phyloP scores from a whole-genome alignment of 2,888 invertebrate species.

The Meloe dianella region DNA sequence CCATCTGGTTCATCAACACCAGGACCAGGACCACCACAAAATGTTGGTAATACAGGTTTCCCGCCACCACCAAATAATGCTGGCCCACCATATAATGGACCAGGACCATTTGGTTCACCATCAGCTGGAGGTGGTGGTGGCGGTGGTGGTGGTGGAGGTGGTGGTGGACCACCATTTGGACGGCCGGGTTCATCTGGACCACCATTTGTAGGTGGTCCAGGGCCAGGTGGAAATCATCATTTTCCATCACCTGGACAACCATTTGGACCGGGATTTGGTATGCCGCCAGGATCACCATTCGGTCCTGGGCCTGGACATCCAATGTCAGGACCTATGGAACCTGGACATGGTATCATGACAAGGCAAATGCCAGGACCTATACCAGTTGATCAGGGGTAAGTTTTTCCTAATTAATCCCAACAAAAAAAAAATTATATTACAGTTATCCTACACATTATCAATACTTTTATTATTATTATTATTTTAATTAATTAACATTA shows the following conservation, averaged over 20 bases:
- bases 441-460: constrained; percentile 19
- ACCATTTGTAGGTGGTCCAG: constrained; percentile 70
- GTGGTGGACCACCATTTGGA: constrained; percentile 64
- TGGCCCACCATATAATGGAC: constrained; percentile 72
- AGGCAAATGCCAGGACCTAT: constrained; percentile 73
- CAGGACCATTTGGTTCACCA: constrained; percentile 72
- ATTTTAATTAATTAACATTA: constrained; percentile 32
- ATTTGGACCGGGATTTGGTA: constrained; percentile 69
- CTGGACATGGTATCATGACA: constrained; percentile 66
- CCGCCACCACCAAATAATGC: constrained; percentile 66
- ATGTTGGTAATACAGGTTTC: constrained; percentile 63
- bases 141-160: neutral
- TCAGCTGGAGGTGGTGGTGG: constrained; percentile 59
- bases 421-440: too few species aligned
- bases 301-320: constrained; percentile 70
- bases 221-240: constrained; percentile 73
- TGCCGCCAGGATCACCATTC: constrained; percentile 75
- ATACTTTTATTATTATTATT: constrained; percentile 15
- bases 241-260: constrained; percentile 68
- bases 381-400: constrained; percentile 81
- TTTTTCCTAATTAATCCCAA: constrained; percentile 41
- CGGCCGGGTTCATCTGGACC: constrained; percentile 72
- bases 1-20: constrained; percentile 84
- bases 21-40: constrained; percentile 69
- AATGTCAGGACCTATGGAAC: constrained; percentile 69